Percentiles rank a stretch among this genome's conserved stretches.
phyloP scores from a whole-genome alignment of 2,888 invertebrate genomes.

The Suillia variegata region DNA sequence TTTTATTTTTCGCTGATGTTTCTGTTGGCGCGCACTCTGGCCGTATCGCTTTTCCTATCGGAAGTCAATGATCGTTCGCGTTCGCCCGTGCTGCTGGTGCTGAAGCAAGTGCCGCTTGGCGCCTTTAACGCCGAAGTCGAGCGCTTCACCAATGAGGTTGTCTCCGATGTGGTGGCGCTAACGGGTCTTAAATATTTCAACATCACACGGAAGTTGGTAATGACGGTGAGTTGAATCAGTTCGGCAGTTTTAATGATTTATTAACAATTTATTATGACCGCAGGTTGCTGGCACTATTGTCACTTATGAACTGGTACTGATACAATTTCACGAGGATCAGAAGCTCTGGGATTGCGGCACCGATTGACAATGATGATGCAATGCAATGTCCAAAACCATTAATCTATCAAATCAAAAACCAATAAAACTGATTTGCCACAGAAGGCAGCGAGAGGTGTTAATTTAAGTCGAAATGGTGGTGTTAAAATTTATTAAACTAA shows the following conservation, averaged over 20 bases:
- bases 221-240: slow-evolving; percentile 41
- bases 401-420: too few relatives aligned
- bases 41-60: slow-evolving; percentile 65
- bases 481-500: too few relatives aligned
- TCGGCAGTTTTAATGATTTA: neutral
- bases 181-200: slow-evolving; percentile 56
- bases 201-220: slow-evolving; percentile 54
- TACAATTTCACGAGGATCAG: slow-evolving; percentile 64
- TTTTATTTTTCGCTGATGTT: slow-evolving; percentile 66
- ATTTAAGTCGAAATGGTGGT: too few relatives aligned
- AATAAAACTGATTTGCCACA: too few relatives aligned
- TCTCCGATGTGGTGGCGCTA: slow-evolving; percentile 49
- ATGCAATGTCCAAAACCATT: neutral
- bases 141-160: slow-evolving; percentile 49
- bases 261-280: neutral
- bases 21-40: slow-evolving; percentile 63
- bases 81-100: slow-evolving; percentile 53
- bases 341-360: slow-evolving; percentile 46
- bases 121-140: slow-evolving; percentile 61
- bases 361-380: slow-evolving; percentile 13
- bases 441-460: too few relatives aligned
- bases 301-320: slow-evolving; percentile 66
- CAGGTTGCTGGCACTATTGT: slow-evolving; percentile 67
- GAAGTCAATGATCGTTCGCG: slow-evolving; percentile 64
- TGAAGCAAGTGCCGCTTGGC: slow-evolving; percentile 59